phyloP scores from a whole-genome alignment of 2,113 vertebrate species.

The Motacilla alba region DNA sequence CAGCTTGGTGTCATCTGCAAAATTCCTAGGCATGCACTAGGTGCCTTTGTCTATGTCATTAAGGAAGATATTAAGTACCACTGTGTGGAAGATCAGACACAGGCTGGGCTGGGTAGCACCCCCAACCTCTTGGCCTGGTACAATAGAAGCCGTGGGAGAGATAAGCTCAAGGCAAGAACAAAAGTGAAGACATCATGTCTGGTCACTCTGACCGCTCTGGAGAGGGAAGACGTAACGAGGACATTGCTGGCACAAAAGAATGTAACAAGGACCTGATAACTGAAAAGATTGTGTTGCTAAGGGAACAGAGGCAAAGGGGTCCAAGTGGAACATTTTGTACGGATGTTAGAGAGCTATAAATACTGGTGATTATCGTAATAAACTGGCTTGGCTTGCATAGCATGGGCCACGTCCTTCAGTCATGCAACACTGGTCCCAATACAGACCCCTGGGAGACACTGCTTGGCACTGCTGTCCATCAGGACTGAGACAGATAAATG shows the following conservation, averaged over 20 bases:
- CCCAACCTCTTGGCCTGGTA: background rate
- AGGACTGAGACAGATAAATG: background rate
- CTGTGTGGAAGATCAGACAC: background rate
- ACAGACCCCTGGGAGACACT: too few species aligned
- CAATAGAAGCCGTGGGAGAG: background rate
- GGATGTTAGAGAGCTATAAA: background rate
- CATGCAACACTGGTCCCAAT: background rate
- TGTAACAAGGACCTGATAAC: background rate
- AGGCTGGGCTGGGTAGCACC: background rate
- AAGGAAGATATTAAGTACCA: background rate
- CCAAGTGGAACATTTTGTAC: background rate
- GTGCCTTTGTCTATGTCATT: background rate
- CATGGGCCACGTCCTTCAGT: background rate
- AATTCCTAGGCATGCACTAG: fast-evolving
- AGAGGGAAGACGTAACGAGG: background rate
- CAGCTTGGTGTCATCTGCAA: background rate
- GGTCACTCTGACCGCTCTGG: background rate
- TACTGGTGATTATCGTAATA: background rate
- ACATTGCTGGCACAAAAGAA: background rate
- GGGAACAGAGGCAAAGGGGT: background rate
- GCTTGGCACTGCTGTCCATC: background rate
- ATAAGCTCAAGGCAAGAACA: background rate
- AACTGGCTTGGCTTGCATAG: background rate
- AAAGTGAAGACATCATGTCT: background rate
- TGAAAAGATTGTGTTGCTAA: background rate